Evolutionary conservation across 2,113 vertebrate species (phyloP), one percentile per base, ranked within the genome.

Genomic region (Piprites chloris): DNA sequence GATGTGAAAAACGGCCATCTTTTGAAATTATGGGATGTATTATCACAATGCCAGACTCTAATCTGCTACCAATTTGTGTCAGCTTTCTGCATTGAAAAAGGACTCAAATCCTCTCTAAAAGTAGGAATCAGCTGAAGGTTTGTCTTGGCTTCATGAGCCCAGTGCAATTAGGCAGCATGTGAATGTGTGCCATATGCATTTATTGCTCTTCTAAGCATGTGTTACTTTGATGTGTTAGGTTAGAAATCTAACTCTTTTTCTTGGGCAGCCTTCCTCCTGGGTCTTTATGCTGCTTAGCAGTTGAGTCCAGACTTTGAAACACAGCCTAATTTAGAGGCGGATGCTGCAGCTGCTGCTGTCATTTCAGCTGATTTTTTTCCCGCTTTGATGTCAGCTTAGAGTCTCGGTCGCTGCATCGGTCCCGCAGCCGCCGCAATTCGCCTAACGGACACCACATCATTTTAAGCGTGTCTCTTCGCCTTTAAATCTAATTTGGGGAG

Each of bases 301-400:
- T 99, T 98, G 99, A 99, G 98, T 98, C 96, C 98, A 98, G 98
- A 98, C 98, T 98, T 99, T 98, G 98, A 99, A 98, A 98, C 98
- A 97, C 97, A 97, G 98, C 98, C 98, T 99, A 98, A 98, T 98
- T 98, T 98, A 97, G 97, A 98, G 98, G 98, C 98, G 97, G 98
- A 98, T 98, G 98, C 98, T 98, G 98, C 99, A 99, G 99, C 99
- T 99, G 98, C 98, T 98, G 98, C 98, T 98, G 98, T 98, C 97
- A 98, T 99, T 99, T 98, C 98, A 98, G 97, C 98, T 98, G 98
- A 98, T 98, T 98, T 98, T 97, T 95, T 90, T 74, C 27, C 76
- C 32, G 90, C 98, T 99, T 99, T 99, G 99, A 99, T 99, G 99
- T 99, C 98, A 98, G 97, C 97, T 98, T 98, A 98, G 97, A 97